A percentile compares a stretch with the other conserved stretches of the same genome.
These are phyloP conservation scores for Paramuricea clavata DNA, from an alignment of 92 coral and sea anemone species.

Conservation along the genomic window DNA sequence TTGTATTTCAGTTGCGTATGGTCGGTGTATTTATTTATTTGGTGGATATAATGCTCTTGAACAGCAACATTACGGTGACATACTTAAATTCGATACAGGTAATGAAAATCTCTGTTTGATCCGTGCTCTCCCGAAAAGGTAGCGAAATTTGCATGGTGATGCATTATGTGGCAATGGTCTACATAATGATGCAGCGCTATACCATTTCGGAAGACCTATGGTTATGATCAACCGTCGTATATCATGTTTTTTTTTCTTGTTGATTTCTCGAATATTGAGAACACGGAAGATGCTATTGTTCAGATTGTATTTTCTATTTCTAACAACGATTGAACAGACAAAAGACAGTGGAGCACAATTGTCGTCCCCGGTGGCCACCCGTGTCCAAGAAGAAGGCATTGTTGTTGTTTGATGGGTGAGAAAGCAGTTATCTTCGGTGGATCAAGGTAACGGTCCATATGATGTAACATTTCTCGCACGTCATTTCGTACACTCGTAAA, in stretches of 20 bases:
- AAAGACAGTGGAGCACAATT: slow-evolving; percentile 79
- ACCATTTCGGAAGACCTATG: too few species aligned
- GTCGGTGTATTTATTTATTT: slow-evolving; percentile 80
- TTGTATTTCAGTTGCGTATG: slow-evolving; percentile 72
- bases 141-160: too few species aligned
- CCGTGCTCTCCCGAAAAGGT: too few species aligned
- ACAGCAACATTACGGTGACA: slow-evolving; percentile 86
- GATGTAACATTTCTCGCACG: not conserved
- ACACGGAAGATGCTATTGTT: too few species aligned
- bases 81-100: slow-evolving; percentile 86
- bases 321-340: slow-evolving; percentile 33
- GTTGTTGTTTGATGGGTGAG: slow-evolving; percentile 84
- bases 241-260: too few species aligned
- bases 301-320: too few species aligned
- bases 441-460: slow-evolving; percentile 73
- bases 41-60: slow-evolving; percentile 95
- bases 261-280: too few species aligned
- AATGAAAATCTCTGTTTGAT: too few species aligned
- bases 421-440: slow-evolving; percentile 90
- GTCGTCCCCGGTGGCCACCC: slow-evolving; percentile 80
- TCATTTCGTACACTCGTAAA: too few species aligned
- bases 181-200: too few species aligned
- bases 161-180: too few species aligned
- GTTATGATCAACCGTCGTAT: not conserved
- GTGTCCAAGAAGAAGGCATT: slow-evolving; percentile 91